Percentiles rank a stretch among this genome's conserved stretches.
Conservation (phyloP, 1,140 invertebrate species). For the Arctopsyche grandis region DNA sequence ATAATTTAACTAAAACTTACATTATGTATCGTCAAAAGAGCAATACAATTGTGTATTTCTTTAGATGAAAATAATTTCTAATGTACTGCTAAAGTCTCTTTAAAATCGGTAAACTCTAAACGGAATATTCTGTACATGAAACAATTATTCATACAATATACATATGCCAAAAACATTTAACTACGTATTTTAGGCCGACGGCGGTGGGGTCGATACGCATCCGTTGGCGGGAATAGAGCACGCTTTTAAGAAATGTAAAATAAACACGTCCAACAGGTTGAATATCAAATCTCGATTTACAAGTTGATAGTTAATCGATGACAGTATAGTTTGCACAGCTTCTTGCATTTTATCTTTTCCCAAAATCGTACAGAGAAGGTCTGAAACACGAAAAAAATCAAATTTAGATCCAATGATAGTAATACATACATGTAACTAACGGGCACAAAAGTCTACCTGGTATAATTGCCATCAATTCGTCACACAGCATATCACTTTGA, state of each 20-base stretch:
- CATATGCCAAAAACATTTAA: no score
- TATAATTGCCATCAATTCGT: slow-evolving; percentile 56
- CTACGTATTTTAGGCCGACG: slow-evolving; percentile 52
- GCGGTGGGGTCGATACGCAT: slow-evolving; percentile 46
- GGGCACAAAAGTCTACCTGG: slow-evolving; percentile 57
- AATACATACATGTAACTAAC: background rate
- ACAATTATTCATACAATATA: no score
- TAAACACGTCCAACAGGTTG: slow-evolving; percentile 58
- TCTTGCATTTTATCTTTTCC: slow-evolving; percentile 57
- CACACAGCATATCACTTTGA: slow-evolving; percentile 57
- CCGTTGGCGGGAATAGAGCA: slow-evolving; percentile 55
- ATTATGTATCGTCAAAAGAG: no score
- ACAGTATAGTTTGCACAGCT: slow-evolving; percentile 55
- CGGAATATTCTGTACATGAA: no score
- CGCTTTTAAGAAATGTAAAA: slow-evolving; percentile 59
- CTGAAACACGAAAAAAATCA: slow-evolving; percentile 32
- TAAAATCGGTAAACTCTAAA: no score
- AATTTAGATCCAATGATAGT: no score
- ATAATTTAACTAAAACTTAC: background rate
- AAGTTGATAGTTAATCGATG: slow-evolving; percentile 58
- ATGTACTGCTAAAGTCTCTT: no score
- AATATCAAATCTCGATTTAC: slow-evolving; percentile 60
- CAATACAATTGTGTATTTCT: no score
- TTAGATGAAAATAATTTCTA: no score
- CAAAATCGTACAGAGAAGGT: slow-evolving; percentile 55